A percentile compares a stretch with the other conserved stretches of the same genome.
Conservation (phyloP, 2,113 vertebrate genomes). For the Hemiprocne comata region DNA sequence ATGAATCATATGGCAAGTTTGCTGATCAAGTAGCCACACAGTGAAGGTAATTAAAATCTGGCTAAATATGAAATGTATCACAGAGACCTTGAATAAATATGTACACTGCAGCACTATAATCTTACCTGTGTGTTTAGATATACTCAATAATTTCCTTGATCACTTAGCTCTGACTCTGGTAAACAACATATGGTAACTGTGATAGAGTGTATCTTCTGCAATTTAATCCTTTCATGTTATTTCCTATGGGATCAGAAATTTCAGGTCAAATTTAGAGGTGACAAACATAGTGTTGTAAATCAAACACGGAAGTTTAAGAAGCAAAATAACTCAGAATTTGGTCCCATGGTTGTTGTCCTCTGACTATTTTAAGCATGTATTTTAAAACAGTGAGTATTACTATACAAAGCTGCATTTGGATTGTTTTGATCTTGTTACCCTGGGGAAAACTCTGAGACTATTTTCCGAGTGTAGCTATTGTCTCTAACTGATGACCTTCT, state of each 20-base stretch:
- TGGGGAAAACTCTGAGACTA: not conserved
- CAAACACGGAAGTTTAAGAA: not conserved
- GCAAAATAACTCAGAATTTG: not conserved
- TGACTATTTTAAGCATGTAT: not conserved
- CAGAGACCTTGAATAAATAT: constrained; percentile 20
- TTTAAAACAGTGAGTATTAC: not conserved
- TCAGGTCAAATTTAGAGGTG: not conserved
- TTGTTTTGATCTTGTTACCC: not conserved
- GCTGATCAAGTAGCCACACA: not conserved
- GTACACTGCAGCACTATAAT: constrained; percentile 18
- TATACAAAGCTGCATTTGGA: not conserved
- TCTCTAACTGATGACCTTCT: not conserved
- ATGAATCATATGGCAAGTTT: not conserved
- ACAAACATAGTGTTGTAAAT: not conserved
- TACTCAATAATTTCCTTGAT: constrained; percentile 24
- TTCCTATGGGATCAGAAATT: constrained; percentile 12
- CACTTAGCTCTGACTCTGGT: constrained; percentile 24
- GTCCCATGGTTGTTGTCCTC: not conserved
- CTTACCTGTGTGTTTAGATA: not conserved
- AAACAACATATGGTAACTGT: constrained; percentile 54
- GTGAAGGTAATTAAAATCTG: constrained; percentile 20
- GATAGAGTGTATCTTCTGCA: constrained; percentile 13
- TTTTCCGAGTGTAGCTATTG: not conserved
- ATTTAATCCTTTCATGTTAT: constrained; percentile 8
- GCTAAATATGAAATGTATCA: not conserved